Evolutionary conservation across 2,797 vertebrate genomes (phyloP), one percentile per base, ranked within the genome.

Genomic region (Oreonectes daqikongensis): DNA sequence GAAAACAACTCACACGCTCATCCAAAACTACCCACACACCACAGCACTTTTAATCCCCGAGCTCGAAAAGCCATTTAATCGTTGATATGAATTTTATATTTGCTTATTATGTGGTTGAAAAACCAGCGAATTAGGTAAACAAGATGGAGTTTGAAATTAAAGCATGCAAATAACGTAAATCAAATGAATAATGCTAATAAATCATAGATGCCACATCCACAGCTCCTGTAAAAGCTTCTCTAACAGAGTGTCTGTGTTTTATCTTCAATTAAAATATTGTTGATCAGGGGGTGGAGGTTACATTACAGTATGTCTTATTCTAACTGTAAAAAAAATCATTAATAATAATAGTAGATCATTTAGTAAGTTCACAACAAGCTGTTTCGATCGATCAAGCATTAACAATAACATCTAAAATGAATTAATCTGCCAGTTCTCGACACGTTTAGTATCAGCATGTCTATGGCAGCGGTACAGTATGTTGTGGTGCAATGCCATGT

Each of bases 401-500:
- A 42, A 18, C 12, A 18, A 2, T 1, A 38, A 35, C 18, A 61
- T 61, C 32, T 61, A 0, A 61, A 64, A 64, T 8, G 15, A 15
- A 48, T 46, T 30, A 1, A 2, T 24, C 59, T 50, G 4, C 14
- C 30, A 63, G 57, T 38, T 60, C 55, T 60, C n/a, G 14, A 60
- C 28, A 60, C 15, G 1, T 30, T 30, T n/a, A 60, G 18, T 60
- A 30, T 14, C 3, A 26, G 57, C 28, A 32, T 32, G 57, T 59
- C 26, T 61, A 11, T 24, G 14, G 24, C 20, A 38, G n/a, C n/a
- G n/a, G n/a, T n/a, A n/a, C n/a, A n/a, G n/a, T n/a, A n/a, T n/a
- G n/a, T n/a, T n/a, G n/a, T 50, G 71, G 44, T 26, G 57, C 57
- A 48, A 20, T 73, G 71, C 71, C 71, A 73, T 40, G 72, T 74